Evolutionary conservation across 2,888 invertebrate genomes (phyloP).

Genomic region (Pheosia tremula): DNA sequence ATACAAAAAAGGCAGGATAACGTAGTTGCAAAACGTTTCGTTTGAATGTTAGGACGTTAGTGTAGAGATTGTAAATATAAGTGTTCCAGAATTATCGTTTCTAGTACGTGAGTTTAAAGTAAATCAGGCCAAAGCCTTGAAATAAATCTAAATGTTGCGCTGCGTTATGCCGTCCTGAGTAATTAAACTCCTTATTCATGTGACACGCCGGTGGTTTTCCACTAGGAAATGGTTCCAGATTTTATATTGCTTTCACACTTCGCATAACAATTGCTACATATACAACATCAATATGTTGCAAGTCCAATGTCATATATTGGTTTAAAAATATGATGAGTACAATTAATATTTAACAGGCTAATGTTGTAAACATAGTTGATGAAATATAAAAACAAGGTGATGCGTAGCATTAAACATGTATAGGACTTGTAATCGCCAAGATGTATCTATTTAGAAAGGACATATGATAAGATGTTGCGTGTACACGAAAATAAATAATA

Average conservation of each 20-base stretch:
- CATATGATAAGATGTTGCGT: slow-evolving; percentile 15
- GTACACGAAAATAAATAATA: slow-evolving; percentile 24
- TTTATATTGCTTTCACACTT: slow-evolving; percentile 26
- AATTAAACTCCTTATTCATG: slow-evolving; percentile 33
- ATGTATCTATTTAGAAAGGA: slow-evolving; percentile 16
- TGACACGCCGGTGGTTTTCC: slow-evolving; percentile 32
- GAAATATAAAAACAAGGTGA: slow-evolving; percentile 16
- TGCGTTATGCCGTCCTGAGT: slow-evolving; percentile 19
- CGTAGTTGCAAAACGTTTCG: not conserved
- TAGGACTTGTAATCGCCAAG: slow-evolving; percentile 7
- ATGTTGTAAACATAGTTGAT: slow-evolving; percentile 27
- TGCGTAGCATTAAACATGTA: slow-evolving; percentile 22
- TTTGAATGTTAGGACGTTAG: slow-evolving; percentile 6
- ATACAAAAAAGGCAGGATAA: no score
- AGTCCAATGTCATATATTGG: slow-evolving; percentile 29
- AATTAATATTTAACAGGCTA: slow-evolving; percentile 17
- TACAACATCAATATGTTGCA: slow-evolving; percentile 32
- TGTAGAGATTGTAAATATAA: slow-evolving; percentile 17
- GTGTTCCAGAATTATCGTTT: slow-evolving; percentile 16
- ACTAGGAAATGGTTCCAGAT: slow-evolving; percentile 32
- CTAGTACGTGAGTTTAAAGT: slow-evolving; percentile 23
- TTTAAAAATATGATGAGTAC: slow-evolving; percentile 31
- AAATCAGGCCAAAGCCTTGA: slow-evolving; percentile 46
- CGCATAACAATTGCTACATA: slow-evolving; percentile 27
- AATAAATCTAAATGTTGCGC: slow-evolving; percentile 23